phyloP scores from a whole-genome alignment of 2,797 vertebrate genomes.

The Acanthornis magna region DNA sequence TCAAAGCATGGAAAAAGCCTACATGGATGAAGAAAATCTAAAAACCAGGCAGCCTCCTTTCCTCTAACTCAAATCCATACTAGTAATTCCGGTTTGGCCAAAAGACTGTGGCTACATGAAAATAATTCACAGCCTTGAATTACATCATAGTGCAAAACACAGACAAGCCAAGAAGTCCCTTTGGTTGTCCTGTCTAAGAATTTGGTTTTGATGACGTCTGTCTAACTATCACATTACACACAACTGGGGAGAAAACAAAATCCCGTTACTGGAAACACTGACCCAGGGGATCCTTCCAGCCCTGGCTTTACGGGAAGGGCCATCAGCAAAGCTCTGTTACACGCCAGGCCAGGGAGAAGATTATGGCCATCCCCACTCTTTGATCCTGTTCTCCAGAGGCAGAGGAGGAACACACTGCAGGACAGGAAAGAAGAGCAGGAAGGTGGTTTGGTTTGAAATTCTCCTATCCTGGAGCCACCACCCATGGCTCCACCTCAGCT shows the following conservation, averaged over 20 bases:
- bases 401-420: not conserved
- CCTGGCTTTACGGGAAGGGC: not conserved
- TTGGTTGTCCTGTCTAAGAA: not conserved
- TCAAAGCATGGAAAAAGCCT: not conserved
- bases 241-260: not conserved
- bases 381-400: not conserved
- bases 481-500: not conserved
- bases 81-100: not conserved
- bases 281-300: not conserved
- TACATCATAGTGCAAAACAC: not conserved
- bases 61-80: not conserved
- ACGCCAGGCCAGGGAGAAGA: too few species aligned
- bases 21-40: not conserved
- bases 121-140: not conserved
- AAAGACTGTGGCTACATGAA: not conserved
- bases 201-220: not conserved
- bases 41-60: not conserved
- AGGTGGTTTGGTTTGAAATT: not conserved
- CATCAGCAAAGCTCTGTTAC: accelerated
- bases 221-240: not conserved
- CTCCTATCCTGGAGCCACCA: not conserved
- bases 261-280: not conserved
- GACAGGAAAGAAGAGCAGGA: not conserved
- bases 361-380: not conserved
- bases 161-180: not conserved